Conservation (phyloP, 2,113 vertebrate species). For the Leptosomus discolor region DNA sequence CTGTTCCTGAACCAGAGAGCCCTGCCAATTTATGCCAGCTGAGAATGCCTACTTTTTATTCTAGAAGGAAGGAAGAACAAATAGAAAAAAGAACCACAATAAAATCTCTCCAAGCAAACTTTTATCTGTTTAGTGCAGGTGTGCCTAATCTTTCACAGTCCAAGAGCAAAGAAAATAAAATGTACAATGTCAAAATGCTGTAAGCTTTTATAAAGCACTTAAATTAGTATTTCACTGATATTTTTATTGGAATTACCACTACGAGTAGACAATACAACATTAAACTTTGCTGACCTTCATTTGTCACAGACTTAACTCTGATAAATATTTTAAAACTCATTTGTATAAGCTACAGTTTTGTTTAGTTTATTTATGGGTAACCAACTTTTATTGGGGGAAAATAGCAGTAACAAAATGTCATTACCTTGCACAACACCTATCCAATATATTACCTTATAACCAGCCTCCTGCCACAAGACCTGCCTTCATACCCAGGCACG, state of each 20-base stretch:
- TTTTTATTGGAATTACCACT: neutral
- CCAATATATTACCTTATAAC: neutral
- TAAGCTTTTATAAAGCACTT: neutral
- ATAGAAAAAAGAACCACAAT: neutral
- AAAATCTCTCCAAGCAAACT: neutral
- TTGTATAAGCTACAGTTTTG: neutral
- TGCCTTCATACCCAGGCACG: neutral
- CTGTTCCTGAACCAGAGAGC: neutral
- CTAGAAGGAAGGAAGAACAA: neutral
- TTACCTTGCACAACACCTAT: neutral
- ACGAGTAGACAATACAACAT: neutral
- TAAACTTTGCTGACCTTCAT: neutral
- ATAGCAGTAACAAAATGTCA: neutral
- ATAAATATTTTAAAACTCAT: neutral
- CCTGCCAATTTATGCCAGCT: neutral
- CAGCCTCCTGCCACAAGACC: neutral
- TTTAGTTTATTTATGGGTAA: neutral
- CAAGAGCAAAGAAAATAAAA: neutral
- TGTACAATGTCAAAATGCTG: neutral
- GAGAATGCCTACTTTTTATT: neutral
- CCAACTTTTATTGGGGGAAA: neutral
- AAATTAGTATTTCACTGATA: neutral
- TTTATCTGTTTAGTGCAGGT: constrained; percentile 15
- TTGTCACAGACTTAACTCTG: fast-evolving
- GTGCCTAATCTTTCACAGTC: constrained; percentile 13